Evolutionary conservation across 2,113 vertebrate genomes (phyloP).

Genomic region (Blennius ocellaris): DNA sequence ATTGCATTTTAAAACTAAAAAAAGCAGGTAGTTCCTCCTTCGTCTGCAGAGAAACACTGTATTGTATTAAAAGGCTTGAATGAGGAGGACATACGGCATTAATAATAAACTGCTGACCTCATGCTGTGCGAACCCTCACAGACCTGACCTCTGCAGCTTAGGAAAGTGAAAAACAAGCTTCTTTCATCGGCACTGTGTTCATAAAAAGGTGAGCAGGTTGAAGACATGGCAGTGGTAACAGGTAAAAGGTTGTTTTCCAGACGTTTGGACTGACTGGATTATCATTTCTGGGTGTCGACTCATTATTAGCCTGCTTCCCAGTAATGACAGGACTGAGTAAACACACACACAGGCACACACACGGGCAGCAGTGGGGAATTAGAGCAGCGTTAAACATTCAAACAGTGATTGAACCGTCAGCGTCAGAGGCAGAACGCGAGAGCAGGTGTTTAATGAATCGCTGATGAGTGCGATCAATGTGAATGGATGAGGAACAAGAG

Average conservation of each 20-base stretch:
- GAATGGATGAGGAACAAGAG: conserved; percentile 52
- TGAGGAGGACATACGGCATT: no score
- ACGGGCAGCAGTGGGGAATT: conserved; percentile 26
- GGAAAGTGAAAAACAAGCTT: no score
- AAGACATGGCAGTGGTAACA: conserved; percentile 3
- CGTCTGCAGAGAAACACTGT: no score
- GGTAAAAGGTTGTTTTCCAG: conserved; percentile 5
- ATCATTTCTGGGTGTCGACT: conserved; percentile 29
- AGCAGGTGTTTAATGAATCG: conserved; percentile 75
- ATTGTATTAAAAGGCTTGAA: no score
- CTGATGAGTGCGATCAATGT: conserved; percentile 64
- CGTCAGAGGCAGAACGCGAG: conserved; percentile 45
- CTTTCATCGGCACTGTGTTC: no score
- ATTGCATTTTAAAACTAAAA: no score
- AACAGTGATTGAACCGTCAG: conserved; percentile 52
- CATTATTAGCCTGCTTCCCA: conserved; percentile 33
- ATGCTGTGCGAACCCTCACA: no score
- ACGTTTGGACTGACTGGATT: conserved; percentile 4
- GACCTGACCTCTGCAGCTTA: no score
- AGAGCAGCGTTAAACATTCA: conserved; percentile 58
- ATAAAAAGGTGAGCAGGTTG: not conserved
- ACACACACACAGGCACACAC: conserved; percentile 13
- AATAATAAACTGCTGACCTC: no score
- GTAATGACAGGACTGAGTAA: conserved; percentile 32
- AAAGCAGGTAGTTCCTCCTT: no score